Evolutionary conservation across 1,140 invertebrate genomes (phyloP), one percentile per base, ranked within the genome.

Genomic region (Ephestia elutella): DNA sequence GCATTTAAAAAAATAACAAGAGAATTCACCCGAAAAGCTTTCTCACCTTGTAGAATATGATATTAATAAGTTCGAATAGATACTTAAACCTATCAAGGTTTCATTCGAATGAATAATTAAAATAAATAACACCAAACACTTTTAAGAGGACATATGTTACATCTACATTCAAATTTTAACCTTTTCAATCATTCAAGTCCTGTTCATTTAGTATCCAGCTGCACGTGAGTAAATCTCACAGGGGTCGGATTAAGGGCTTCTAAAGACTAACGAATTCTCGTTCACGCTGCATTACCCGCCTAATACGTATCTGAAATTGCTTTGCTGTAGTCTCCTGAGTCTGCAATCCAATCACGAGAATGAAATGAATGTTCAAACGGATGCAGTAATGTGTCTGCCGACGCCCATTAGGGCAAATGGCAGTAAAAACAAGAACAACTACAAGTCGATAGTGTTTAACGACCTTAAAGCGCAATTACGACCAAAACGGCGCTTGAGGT

Each of bases 401-500:
- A 44, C 38, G 38, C 38, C 38, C 38, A 44, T 44, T 44, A 44
- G n/a, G 38, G 13, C 38, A 44, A 44, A 44, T 48, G 50, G 55
- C 49, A 25, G 5, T 32, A 56, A 49, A 56, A 59, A 53, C 55
- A 63, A 59, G 50, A 63, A 25, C 20, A 59, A 57, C 53, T 38
- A 56, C 38, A 63, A 63, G 38, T 49, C 62, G 58, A 60, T 57
- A 44, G 54, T 15, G 17, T 38, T 63, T 55, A 49, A 17, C 35
- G 50, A 35, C 62, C 20, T 17, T 58, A 58, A 54, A 65, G 32
- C 30, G 59, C 55, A 65, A 65, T 65, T 61, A 61, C 59, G 30
- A 59, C 19, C 44, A 5, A 44, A 44, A 15, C 15, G 38, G 38
- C 15, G 38, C 2, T 15, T 44, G 38, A 44, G 38, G 38, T 44